These are phyloP conservation scores for Lagopus leucura DNA, from an alignment of 2,113 vertebrate species.

Conservation along the genomic window DNA sequence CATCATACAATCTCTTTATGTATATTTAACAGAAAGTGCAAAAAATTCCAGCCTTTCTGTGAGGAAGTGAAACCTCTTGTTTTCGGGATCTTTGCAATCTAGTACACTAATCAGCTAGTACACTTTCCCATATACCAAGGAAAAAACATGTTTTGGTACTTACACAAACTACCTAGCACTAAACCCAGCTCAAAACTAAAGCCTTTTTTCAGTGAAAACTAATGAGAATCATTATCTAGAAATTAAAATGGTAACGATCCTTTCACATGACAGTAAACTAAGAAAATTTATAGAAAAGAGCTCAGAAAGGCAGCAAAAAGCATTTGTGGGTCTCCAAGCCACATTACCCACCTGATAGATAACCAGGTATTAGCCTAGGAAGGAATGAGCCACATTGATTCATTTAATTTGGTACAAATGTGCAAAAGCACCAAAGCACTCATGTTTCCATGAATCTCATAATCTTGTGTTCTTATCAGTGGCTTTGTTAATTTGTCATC, in stretches of 20 bases:
- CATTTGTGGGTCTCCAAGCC: constrained; percentile 11
- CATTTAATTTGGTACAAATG: not conserved
- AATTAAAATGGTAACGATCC: constrained; percentile 42
- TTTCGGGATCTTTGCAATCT: not conserved
- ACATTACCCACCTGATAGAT: not conserved
- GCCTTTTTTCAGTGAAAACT: not conserved
- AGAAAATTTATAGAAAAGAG: not conserved
- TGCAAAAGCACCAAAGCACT: not conserved
- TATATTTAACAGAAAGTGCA: not conserved
- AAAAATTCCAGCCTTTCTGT: not conserved
- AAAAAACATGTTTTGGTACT: not conserved
- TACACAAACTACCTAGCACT: not conserved
- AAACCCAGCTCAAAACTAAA: not conserved
- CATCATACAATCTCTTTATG: not conserved
- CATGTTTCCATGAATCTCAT: not conserved
- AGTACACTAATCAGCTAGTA: not conserved
- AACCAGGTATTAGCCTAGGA: not conserved
- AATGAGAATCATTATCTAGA: not conserved
- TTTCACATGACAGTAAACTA: not conserved
- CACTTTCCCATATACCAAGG: not conserved
- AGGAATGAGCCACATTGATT: not conserved
- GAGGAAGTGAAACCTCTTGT: not conserved
- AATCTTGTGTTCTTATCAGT: not conserved
- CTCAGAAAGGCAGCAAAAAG: constrained; percentile 3
- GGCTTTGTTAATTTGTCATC: not conserved